A percentile compares a stretch with the other conserved stretches of the same genome.
Conservation (phyloP, 2,888 invertebrate species). For the Frankliniella intonsa region DNA sequence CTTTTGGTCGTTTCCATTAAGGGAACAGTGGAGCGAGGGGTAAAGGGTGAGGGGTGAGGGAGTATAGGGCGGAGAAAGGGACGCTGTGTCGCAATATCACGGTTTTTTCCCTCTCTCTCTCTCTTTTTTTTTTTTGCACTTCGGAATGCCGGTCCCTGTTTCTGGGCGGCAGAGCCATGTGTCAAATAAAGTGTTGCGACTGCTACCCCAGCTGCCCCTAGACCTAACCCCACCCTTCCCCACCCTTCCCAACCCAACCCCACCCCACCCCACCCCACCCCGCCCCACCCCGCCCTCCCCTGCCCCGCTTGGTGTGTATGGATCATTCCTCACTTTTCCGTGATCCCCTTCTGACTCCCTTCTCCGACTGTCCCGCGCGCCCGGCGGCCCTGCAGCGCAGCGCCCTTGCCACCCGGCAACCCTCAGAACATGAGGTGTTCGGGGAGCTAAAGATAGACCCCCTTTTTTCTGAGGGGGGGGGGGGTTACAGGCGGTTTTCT, state of each 20-base stretch:
- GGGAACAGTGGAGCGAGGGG: neutral
- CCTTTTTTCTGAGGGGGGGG: too few relatives aligned
- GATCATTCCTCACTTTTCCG: too few relatives aligned
- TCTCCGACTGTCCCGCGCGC: neutral
- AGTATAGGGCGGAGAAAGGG: neutral
- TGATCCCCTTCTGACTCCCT: too few relatives aligned
- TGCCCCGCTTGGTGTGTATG: too few relatives aligned
- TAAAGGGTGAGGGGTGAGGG: neutral
- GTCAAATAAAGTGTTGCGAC: slow-evolving; percentile 19
- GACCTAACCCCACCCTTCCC: neutral
- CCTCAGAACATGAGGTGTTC: too few relatives aligned
- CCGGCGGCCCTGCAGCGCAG: neutral
- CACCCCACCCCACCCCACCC: neutral
- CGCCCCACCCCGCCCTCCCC: neutral
- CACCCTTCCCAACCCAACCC: neutral
- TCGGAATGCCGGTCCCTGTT: slow-evolving; percentile 10
- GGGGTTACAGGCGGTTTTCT: too few relatives aligned
- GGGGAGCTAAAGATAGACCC: too few relatives aligned
- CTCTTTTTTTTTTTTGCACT: neutral
- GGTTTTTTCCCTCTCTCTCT: neutral
- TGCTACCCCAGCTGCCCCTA: neutral
- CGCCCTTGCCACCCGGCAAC: neutral
- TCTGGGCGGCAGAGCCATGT: slow-evolving; percentile 18
- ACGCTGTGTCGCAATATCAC: slow-evolving; percentile 2
- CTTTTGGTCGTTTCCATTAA: neutral